Percentiles rank a stretch among this genome's conserved stretches.
Evolutionary conservation across 2,888 invertebrate genomes (phyloP).

Genomic region (Cerceris rybyensis): DNA sequence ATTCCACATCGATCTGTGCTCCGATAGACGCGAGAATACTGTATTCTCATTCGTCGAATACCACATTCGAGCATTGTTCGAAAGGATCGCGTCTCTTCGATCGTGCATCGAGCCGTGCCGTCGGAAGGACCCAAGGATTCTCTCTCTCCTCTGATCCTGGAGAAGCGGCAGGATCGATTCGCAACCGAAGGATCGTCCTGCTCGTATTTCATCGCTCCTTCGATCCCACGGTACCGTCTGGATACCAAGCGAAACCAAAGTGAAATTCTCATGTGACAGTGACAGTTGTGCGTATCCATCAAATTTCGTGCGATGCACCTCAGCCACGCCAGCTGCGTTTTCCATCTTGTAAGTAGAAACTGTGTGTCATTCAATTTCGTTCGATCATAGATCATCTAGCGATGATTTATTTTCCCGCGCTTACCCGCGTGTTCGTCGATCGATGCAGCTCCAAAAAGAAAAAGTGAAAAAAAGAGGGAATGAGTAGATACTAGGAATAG

Average conservation of each 20-base stretch:
- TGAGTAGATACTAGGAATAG: constrained; percentile 6
- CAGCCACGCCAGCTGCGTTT: constrained; percentile 51
- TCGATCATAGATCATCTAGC: neutral
- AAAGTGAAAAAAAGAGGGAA: constrained; percentile 6
- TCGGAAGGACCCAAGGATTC: neutral
- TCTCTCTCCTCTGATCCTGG: neutral
- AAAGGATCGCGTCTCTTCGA: no score
- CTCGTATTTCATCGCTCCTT: neutral
- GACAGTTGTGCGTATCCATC: constrained; percentile 54
- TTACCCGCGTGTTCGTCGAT: neutral
- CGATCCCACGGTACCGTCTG: constrained; percentile 13
- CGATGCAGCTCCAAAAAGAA: neutral
- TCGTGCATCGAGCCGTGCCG: neutral
- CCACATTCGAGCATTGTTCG: no score
- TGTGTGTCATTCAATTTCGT: neutral
- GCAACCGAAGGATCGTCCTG: constrained; percentile 5
- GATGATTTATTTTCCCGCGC: neutral
- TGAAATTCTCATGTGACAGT: constrained; percentile 65
- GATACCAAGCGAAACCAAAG: constrained; percentile 46
- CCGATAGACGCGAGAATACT: neutral
- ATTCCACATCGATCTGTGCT: neutral
- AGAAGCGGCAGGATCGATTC: neutral
- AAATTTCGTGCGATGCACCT: constrained; percentile 64
- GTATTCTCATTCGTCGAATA: neutral
- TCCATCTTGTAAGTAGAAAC: constrained; percentile 65